A percentile compares a stretch with the other conserved stretches of the same genome.
Conservation (phyloP, 2,797 vertebrate species). For the Kryptopterus vitreolus region DNA sequence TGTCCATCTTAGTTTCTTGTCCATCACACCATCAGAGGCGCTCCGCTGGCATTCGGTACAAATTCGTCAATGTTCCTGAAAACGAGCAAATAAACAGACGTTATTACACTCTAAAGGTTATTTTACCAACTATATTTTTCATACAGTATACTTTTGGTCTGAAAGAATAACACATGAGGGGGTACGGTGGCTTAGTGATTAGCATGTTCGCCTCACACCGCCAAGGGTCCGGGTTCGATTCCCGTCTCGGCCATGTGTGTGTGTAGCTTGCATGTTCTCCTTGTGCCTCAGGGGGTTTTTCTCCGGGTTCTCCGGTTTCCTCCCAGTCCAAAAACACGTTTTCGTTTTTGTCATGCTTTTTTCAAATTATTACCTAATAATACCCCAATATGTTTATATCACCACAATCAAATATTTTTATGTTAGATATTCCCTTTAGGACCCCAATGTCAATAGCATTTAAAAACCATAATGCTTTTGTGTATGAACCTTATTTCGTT, state of each 20-base stretch:
- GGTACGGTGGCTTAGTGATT: no score
- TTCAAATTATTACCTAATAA: not conserved
- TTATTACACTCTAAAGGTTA: not conserved
- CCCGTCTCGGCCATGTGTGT: no score
- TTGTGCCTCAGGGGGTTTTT: no score
- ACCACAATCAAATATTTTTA: not conserved
- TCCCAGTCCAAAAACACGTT: no score
- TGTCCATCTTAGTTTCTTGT: slow-evolving; percentile 26
- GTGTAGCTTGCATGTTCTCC: no score
- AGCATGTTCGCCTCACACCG: no score
- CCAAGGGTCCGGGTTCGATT: no score
- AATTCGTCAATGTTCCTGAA: slow-evolving; percentile 38
- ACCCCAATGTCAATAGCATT: not conserved
- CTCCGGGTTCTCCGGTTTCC: no score
- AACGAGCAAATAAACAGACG: slow-evolving; percentile 17
- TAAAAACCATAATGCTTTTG: not conserved
- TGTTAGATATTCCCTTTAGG: not conserved
- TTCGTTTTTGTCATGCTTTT: not conserved
- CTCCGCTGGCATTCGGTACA: not conserved
- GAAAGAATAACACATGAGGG: no score
- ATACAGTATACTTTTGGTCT: no score
- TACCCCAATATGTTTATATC: not conserved
- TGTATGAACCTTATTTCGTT: not conserved
- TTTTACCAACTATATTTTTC: no score
- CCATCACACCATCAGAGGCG: slow-evolving; percentile 31